Percentiles rank a stretch among this genome's conserved stretches.
Conservation (phyloP, 1,140 invertebrate species). For the Drosophila oshimai region DNA sequence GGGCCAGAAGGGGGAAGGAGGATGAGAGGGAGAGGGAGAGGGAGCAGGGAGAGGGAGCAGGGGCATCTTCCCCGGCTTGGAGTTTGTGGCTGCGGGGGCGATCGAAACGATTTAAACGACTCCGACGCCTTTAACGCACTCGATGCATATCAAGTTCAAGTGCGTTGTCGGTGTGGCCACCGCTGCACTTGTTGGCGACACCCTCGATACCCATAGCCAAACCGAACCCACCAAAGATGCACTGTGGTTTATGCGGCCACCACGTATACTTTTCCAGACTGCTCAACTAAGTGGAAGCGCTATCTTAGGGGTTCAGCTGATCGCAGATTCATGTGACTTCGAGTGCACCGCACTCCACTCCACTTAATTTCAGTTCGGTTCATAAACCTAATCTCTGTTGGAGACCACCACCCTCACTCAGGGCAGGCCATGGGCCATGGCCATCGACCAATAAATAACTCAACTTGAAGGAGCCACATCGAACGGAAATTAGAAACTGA, state of each 20-base stretch:
- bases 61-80: no score
- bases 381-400: background rate
- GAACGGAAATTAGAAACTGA: no score
- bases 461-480: background rate
- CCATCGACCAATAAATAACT: background rate
- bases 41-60: background rate
- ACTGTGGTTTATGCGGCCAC: slow-evolving; percentile 12
- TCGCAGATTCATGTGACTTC: slow-evolving; percentile 35
- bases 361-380: background rate
- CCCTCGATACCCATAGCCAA: background rate
- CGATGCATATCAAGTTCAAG: slow-evolving; percentile 60
- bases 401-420: no score
- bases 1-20: slow-evolving; percentile 18
- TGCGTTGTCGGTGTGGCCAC: slow-evolving; percentile 11
- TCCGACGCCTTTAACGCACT: background rate
- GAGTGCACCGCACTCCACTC: background rate
- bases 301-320: slow-evolving; percentile 30
- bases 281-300: slow-evolving; percentile 1
- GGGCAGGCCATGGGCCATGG: no score
- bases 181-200: slow-evolving; percentile 39
- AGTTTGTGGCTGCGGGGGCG: slow-evolving; percentile 30
- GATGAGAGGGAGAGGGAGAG: background rate
- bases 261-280: slow-evolving; percentile 23
- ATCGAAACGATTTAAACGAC: slow-evolving; percentile 8
- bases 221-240: background rate